phyloP scores from a whole-genome alignment of 2,888 invertebrate species.

The Miltochrista miniata region DNA sequence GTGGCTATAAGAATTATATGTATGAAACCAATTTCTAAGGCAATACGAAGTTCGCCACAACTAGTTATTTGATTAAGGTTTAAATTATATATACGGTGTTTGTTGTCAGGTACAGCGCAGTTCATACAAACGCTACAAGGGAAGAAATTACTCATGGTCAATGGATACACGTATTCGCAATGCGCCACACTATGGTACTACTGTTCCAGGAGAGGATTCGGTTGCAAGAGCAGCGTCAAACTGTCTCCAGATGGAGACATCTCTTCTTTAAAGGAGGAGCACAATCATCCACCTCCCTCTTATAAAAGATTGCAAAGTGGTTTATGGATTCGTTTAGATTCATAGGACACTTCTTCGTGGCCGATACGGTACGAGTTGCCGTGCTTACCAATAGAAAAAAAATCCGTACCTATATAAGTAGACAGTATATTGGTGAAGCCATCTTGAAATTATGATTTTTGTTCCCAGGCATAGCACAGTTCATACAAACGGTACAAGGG shows the following conservation, averaged over 20 bases:
- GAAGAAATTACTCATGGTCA: constrained; percentile 27
- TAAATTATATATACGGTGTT: neutral
- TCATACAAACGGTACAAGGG: constrained; percentile 14
- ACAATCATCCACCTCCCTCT: constrained; percentile 18
- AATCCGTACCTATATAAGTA: too few relatives aligned
- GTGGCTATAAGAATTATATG: too few relatives aligned
- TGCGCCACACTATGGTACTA: constrained; percentile 3
- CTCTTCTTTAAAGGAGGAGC: constrained; percentile 11
- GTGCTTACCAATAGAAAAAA: too few relatives aligned
- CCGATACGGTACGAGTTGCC: too few relatives aligned
- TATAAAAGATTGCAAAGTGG: constrained; percentile 3
- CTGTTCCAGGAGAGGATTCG: neutral
- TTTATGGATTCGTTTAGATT: neutral
- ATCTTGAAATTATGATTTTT: too few relatives aligned
- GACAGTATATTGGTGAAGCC: too few relatives aligned
- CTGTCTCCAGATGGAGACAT: constrained; percentile 15
- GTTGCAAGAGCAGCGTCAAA: constrained; percentile 19
- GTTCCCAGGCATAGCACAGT: neutral
- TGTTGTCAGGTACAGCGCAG: constrained; percentile 3
- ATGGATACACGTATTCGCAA: constrained; percentile 24
- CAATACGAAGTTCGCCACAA: too few relatives aligned
- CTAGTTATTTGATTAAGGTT: neutral
- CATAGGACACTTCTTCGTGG: too few relatives aligned
- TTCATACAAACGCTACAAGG: constrained; percentile 16
- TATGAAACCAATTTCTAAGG: too few relatives aligned